Evolutionary conservation across 2,888 invertebrate species (phyloP), one percentile per base, ranked within the genome.

Genomic region (Temnothorax unifasciatus): DNA sequence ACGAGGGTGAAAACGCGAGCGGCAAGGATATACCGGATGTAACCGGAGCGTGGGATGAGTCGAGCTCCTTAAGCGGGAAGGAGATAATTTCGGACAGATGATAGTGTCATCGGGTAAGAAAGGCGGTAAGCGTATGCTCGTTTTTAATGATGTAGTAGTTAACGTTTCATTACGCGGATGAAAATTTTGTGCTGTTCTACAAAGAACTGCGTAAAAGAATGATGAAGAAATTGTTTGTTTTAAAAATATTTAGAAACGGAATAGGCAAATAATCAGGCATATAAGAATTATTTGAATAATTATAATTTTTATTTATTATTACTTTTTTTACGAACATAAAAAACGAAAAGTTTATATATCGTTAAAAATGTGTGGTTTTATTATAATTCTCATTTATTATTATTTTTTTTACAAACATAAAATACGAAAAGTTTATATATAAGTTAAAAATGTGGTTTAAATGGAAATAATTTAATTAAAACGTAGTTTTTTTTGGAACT

Each of bases 1-100:
- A 76, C 74, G 82, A 85, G 85, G 75, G 75, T 83, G 85, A 85
- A 85, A 85, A 82, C 82, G 75, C 82, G 63, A 61, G 54, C 59
- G 59, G 64, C 47, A 74, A 63, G 79, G 25, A 71, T 77, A 52
- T 73, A 73, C 83, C 79, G 54, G 47, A 79, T 81, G 57, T 73
- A 64, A 54, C 64, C 41, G 18, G 34, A 63, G 21, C 34, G 71
- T 34, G 29, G 44, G 52, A 71, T 71, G 21, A 13, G 79, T 61
- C 38, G 59, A 81, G 38, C 79, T 81, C 47, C 79, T 81, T 81
- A 81, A 81, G 47, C 25, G 38, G 25, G 25, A 79, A 79, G 79
- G 59, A 81, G 79, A 81, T 81, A 81, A 71, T 81, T 69, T 81
- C 38, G 59, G 71, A 15, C 47, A 71, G 59, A 81, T 81, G 59